Evolutionary conservation across 1,140 invertebrate genomes (phyloP), one percentile per base, ranked within the genome.

Genomic region (Apis cerana): DNA sequence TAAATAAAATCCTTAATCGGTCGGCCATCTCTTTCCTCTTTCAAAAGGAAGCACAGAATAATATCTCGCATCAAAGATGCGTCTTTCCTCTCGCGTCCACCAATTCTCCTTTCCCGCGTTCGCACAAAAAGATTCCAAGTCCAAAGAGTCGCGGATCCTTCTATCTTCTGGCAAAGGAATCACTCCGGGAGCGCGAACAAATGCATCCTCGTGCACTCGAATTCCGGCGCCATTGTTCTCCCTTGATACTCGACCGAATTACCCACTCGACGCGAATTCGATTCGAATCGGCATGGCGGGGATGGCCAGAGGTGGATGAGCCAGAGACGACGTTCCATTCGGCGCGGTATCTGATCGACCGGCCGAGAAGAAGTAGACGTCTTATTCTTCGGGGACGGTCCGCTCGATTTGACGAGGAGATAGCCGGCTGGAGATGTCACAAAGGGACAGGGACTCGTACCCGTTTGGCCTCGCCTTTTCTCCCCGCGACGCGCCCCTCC

Each of bases 371-470:
- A 80, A 83, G 67, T 23, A 82, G 65, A 88, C 77, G 77, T 88
- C 87, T 88, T 85, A 88, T 88, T 88, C 87, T 88, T 88, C 83
- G 76, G 65, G 54, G 80, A 88, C 75, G 61, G 82, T 81, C 43
- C 71, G 75, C 72, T 83, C 50, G 87, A 88, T 88, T 87, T 81
- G 64, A 88, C 69, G 64, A 75, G 59, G 72, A 88, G 86, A 88
- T 88, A 88, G 72, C 80, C 27, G 69, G 62, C 83, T 75, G 86
- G 33, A 74, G 52, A 67, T 79, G 83, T 83, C 87, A 88, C 86
- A 88, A 88, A 88, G 64, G 65, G 80, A 64, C 80, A 54, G 75
- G 67, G 75, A 43, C 56, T 84, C 76, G 69, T 87, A 12, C 56
- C 75, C 85, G 85, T 84, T 87, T 72, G 59, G 54, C 48, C 58